A percentile compares a stretch with the other conserved stretches of the same genome.
Conservation (phyloP, 2,113 vertebrate species). For the Cyanoderma ruficeps region DNA sequence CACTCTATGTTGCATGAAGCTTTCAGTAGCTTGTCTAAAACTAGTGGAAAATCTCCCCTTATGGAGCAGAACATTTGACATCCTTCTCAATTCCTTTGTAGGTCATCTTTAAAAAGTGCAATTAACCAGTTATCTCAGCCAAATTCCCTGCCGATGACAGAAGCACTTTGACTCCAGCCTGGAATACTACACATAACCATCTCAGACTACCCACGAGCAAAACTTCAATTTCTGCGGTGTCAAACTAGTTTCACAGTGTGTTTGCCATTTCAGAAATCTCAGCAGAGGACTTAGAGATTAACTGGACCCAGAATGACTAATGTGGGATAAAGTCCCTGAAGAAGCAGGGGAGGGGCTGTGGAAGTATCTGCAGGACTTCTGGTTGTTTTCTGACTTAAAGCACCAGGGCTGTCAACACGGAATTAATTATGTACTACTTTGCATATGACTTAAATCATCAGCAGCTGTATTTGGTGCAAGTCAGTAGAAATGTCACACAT, state of each 20-base stretch:
- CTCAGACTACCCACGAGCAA: background rate
- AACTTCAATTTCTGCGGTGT: background rate
- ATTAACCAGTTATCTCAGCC: background rate
- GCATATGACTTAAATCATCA: background rate
- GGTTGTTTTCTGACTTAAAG: background rate
- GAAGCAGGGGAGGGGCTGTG: background rate
- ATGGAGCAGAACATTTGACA: background rate
- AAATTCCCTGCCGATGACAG: background rate
- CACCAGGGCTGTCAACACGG: background rate
- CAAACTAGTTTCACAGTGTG: background rate
- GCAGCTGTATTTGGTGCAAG: background rate
- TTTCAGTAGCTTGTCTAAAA: background rate
- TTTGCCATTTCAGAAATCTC: accelerated
- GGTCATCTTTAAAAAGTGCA: background rate
- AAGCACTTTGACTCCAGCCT: background rate
- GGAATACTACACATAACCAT: background rate
- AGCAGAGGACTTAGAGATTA: background rate
- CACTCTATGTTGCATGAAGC: background rate
- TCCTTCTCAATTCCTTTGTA: background rate
- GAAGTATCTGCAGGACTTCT: background rate
- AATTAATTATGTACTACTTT: background rate
- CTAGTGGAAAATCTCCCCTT: background rate
- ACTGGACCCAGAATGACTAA: background rate
- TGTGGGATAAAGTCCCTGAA: background rate
- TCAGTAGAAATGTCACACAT: background rate